These are phyloP conservation scores for Heptranchias perlo DNA, from an alignment of 2,113 vertebrate genomes.

Conservation along the genomic window DNA sequence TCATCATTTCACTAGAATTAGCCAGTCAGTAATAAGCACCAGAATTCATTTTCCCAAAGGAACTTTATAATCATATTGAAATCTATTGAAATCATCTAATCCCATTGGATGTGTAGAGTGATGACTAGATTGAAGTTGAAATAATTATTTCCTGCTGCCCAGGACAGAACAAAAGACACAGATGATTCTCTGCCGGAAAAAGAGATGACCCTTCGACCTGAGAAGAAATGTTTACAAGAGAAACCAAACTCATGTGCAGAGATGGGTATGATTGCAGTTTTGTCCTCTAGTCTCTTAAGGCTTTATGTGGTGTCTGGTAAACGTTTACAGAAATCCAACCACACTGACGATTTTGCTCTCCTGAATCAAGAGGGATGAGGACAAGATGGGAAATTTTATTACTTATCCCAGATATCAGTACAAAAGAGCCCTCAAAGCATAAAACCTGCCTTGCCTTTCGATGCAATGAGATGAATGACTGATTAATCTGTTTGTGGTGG, in stretches of 20 bases:
- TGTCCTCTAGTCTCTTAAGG: not conserved
- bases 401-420: not conserved
- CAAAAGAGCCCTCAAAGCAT: not conserved
- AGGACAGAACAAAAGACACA: slow-evolving; percentile 70
- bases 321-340: not conserved
- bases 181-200: slow-evolving; percentile 77
- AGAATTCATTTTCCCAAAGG: slow-evolving; percentile 26
- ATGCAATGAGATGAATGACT: not conserved
- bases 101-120: not conserved
- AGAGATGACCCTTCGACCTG: slow-evolving; percentile 76
- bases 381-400: not conserved
- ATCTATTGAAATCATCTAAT: not conserved
- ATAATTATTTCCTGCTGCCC: slow-evolving; percentile 41
- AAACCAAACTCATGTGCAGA: slow-evolving; percentile 66
- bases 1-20: not conserved
- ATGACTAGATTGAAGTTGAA: slow-evolving; percentile 13
- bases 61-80: not conserved
- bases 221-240: slow-evolving; percentile 75
- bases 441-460: not conserved
- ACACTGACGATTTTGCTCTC: not conserved
- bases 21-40: not conserved
- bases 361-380: not conserved
- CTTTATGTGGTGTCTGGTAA: not conserved
- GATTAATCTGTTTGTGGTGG: not conserved
- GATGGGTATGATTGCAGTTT: slow-evolving; percentile 59